Evolutionary conservation across 2,888 invertebrate species (phyloP).

Genomic region (Pardosa pseudoannulata): DNA sequence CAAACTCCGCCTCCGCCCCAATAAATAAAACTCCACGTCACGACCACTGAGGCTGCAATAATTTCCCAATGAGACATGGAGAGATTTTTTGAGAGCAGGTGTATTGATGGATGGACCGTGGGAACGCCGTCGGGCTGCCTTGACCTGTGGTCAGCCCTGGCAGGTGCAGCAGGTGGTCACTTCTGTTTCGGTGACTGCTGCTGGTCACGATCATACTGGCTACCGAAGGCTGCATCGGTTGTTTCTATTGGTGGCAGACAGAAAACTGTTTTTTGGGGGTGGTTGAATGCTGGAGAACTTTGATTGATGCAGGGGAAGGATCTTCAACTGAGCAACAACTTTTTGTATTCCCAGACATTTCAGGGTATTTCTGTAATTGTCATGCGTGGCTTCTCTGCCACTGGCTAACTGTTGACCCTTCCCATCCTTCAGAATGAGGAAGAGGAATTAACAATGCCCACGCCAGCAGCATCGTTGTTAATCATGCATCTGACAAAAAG

Average conservation of each 20-base stretch:
- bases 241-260: neutral
- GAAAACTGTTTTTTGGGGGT: neutral
- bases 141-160: conserved; percentile 63
- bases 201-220: conserved; percentile 55
- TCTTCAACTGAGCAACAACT: too few species aligned
- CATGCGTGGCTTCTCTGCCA: too few species aligned
- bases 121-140: conserved; percentile 53
- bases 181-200: conserved; percentile 66
- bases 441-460: too few species aligned
- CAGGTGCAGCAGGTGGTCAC: conserved; percentile 70
- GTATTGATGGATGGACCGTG: conserved; percentile 38
- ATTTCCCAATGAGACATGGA: conserved; percentile 14
- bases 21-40: conserved; percentile 10
- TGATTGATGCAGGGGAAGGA: neutral
- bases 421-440: too few species aligned
- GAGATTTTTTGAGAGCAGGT: conserved; percentile 22
- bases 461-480: too few species aligned
- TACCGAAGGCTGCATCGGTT: conserved; percentile 29
- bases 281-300: neutral
- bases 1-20: neutral
- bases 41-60: neutral
- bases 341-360: too few species aligned
- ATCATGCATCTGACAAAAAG: too few species aligned
- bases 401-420: too few species aligned
- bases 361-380: too few species aligned